These are phyloP conservation scores for Synergus gifuensis DNA, from an alignment of 2,888 invertebrate genomes.

Conservation along the genomic window DNA sequence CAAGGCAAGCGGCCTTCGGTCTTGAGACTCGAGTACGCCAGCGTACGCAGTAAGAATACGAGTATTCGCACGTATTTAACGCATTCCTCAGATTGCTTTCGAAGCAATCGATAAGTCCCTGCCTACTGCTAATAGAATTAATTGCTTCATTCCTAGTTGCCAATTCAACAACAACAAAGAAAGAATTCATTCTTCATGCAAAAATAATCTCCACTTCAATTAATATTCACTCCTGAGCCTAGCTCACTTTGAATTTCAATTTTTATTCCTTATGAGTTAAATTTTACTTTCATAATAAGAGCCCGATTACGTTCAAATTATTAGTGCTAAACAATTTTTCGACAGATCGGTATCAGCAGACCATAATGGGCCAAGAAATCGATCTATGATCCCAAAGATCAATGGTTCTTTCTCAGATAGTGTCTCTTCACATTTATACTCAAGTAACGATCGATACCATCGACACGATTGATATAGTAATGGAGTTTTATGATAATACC, in stretches of 20 bases:
- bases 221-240: not conserved
- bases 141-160: slow-evolving; percentile 35
- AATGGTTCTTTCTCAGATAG: slow-evolving; percentile 33
- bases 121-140: slow-evolving; percentile 40
- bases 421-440: slow-evolving; percentile 29
- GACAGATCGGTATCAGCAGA: slow-evolving; percentile 22
- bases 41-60: slow-evolving; percentile 35
- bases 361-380: not conserved
- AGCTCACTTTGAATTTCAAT: no score
- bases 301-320: not conserved
- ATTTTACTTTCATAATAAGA: no score
- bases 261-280: no score
- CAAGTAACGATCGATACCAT: slow-evolving; percentile 17
- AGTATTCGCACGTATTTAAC: slow-evolving; percentile 41
- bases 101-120: slow-evolving; percentile 37
- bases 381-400: slow-evolving; percentile 12
- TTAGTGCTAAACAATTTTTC: not conserved
- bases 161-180: slow-evolving; percentile 28
- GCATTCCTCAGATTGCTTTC: slow-evolving; percentile 36
- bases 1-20: slow-evolving; percentile 37
- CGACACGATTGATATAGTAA: slow-evolving; percentile 6
- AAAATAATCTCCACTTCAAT: not conserved
- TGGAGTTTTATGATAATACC: slow-evolving; percentile 31
- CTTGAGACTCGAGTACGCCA: slow-evolving; percentile 37
- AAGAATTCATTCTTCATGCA: slow-evolving; percentile 19